Evolutionary conservation across 2,888 invertebrate species (phyloP), one percentile per base, ranked within the genome.

Genomic region (Campoletis raptor): DNA sequence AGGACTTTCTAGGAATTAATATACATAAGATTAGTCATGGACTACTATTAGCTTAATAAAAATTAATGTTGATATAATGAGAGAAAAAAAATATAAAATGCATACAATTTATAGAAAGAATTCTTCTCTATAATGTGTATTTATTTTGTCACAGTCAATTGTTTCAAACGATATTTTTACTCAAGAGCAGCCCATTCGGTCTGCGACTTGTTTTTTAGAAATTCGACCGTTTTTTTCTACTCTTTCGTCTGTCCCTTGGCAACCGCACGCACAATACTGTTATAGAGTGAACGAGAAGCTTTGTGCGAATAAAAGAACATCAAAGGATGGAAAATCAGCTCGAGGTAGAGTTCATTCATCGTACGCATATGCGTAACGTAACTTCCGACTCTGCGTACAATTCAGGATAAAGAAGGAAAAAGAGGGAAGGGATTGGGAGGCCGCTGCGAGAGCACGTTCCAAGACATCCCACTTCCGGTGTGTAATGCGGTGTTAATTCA

Each of bases 381-480:
- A 87, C 85, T 87, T 88, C 88, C 87, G 85, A 85, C 79, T 81
- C 61, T 57, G 76, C 36, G 69, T 74, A 82, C 54, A 67, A 82
- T 82, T 36, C 42, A 69, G 40, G 21, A 61, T 42, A 36, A 48
- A n/a, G 64, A 40, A 72, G 61, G 21, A 24, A 9, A 36, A 37
- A 42, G 15, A 40, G 12, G 24, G 37, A 30, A 40, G 57, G 45
- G 70, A 54, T 42, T 67, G 73, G 66, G 85, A 48, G 72, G 30
- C 24, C 37, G 21, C 36, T 57, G 66, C 64, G 72, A 87, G 87
- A 82, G 73, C 88, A 89, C 90, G 88, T 88, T 89, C 88, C 90
- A 90, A 90, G 90, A 89, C 88, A 87, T 72, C 86, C 87, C 83
- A 88, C 89, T 90, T 91, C 91, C 90, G 90, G 88, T 82, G 84